phyloP scores from a whole-genome alignment of 2,888 invertebrate genomes.

The Dynastes hyllus region DNA sequence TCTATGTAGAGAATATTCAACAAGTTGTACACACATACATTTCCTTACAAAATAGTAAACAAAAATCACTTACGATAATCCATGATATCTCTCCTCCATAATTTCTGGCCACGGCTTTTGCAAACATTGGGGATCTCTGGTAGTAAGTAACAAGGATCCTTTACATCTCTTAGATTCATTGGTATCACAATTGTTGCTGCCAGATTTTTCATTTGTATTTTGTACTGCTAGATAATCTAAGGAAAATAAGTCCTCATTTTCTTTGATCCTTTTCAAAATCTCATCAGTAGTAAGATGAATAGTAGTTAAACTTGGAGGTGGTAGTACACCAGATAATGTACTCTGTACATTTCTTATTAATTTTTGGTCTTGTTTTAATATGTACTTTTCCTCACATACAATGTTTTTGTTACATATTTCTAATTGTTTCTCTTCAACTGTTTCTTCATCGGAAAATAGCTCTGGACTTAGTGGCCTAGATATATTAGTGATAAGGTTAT shows the following conservation, averaged over 20 bases:
- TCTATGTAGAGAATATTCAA: no score
- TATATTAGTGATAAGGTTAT: background rate
- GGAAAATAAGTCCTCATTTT: conserved; percentile 64
- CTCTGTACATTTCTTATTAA: conserved; percentile 73
- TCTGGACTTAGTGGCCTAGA: conserved; percentile 72
- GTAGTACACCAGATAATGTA: conserved; percentile 80
- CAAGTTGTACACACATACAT: background rate
- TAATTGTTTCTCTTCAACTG: conserved; percentile 54
- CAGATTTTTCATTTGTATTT: conserved; percentile 26
- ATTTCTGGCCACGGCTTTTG: conserved; percentile 76
- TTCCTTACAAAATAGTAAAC: background rate
- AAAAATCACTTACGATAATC: conserved; percentile 79
- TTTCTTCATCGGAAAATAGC: conserved; percentile 79
- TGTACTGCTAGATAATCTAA: conserved; percentile 50
- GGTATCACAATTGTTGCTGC: conserved; percentile 49
- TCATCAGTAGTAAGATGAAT: conserved; percentile 79
- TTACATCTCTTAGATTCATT: conserved; percentile 53
- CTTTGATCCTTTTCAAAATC: conserved; percentile 73
- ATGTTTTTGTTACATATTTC: conserved; percentile 45
- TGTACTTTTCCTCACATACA: conserved; percentile 60
- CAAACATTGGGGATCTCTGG: conserved; percentile 59
- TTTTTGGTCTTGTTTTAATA: conserved; percentile 66
- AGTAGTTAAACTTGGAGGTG: conserved; percentile 84
- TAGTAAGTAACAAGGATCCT: conserved; percentile 65
- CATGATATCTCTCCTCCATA: conserved; percentile 78